Percentiles rank a stretch among this genome's conserved stretches.
These are phyloP conservation scores for Ctenopoma multispine DNA, from an alignment of 2,797 vertebrate species.

Conservation along the genomic window DNA sequence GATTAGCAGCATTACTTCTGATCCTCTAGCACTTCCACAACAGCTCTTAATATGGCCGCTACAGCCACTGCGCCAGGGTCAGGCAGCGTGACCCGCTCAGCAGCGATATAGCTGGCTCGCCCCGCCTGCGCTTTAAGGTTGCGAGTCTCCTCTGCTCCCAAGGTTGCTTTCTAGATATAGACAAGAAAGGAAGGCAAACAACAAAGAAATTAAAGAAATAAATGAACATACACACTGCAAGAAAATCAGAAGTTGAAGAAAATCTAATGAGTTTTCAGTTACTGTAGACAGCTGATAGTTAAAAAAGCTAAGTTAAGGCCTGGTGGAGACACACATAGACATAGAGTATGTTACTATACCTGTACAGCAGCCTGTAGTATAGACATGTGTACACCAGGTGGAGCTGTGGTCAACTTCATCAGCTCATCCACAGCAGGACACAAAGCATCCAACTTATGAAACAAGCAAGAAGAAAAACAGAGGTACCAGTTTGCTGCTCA, in stretches of 20 bases:
- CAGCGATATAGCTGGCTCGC: constrained; percentile 92
- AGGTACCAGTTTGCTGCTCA: no score
- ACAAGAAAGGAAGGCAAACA: neutral
- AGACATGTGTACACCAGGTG: constrained; percentile 70
- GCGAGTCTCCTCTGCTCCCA: constrained; percentile 88
- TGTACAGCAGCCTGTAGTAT: constrained; percentile 84
- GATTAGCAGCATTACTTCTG: constrained; percentile 16
- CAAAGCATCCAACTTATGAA: constrained; percentile 89
- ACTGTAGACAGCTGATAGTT: neutral
- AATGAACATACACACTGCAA: no score
- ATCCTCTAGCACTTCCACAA: constrained; percentile 79
- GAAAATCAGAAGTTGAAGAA: neutral
- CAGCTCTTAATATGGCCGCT: constrained; percentile 85
- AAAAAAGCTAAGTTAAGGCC: neutral
- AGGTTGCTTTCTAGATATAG: constrained; percentile 84
- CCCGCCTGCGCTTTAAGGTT: constrained; percentile 89
- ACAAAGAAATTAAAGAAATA: neutral
- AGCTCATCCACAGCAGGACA: constrained; percentile 89
- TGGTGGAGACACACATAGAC: neutral
- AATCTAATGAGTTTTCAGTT: neutral
- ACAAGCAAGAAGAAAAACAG: neutral
- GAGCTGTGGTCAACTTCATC: constrained; percentile 74
- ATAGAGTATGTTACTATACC: constrained; percentile 67
- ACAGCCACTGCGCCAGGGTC: constrained; percentile 92
- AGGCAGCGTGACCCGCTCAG: constrained; percentile 84